These are phyloP conservation scores for Melanotaenia maccullochi DNA, from an alignment of 2,797 vertebrate species.

Conservation along the genomic window DNA sequence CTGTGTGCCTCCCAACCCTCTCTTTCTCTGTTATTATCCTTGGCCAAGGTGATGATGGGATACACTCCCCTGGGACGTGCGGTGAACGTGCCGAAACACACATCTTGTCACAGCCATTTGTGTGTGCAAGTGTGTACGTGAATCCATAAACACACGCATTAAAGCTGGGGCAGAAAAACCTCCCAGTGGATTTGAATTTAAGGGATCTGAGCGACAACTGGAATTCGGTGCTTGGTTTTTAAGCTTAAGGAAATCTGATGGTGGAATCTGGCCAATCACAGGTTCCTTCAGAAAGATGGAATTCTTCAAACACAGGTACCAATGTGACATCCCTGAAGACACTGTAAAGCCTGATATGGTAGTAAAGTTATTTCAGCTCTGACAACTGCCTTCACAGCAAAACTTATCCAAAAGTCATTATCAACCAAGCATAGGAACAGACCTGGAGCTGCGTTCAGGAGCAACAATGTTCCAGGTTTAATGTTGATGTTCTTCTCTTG, in stretches of 20 bases:
- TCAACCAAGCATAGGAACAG: background rate
- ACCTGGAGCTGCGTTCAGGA: background rate
- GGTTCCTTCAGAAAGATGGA: background rate
- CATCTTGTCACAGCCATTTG: slow-evolving; percentile 21
- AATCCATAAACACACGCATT: background rate
- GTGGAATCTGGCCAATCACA: background rate
- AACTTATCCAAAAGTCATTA: background rate
- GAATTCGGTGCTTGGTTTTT: background rate
- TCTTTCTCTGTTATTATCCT: slow-evolving; percentile 25
- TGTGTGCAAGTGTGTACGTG: slow-evolving; percentile 2
- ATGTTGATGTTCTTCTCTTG: background rate
- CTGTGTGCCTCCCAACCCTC: background rate
- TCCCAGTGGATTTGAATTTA: background rate
- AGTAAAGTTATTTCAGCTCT: background rate
- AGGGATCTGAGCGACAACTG: background rate
- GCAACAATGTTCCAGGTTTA: background rate
- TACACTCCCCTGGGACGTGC: slow-evolving; percentile 31
- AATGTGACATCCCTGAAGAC: background rate
- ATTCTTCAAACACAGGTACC: background rate
- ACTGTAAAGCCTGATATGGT: background rate
- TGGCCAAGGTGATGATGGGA: slow-evolving; percentile 54
- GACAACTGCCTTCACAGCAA: too few relatives aligned
- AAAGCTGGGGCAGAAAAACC: background rate
- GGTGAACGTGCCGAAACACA: slow-evolving; percentile 69
- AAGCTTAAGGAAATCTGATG: background rate